These are phyloP conservation scores for Cheilosia variabilis DNA, from an alignment of 2,888 invertebrate species.

Conservation along the genomic window DNA sequence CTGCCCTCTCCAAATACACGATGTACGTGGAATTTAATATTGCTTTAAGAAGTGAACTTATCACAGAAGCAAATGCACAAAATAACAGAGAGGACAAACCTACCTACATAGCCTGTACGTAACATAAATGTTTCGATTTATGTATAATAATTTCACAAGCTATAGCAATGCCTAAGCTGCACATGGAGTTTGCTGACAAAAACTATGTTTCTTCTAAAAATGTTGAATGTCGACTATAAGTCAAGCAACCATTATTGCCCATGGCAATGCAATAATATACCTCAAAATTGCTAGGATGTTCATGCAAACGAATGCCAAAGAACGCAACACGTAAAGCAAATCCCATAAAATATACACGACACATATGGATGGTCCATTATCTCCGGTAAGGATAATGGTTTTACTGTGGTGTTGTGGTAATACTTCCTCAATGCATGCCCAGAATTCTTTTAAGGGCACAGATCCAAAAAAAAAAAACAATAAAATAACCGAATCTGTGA, in stretches of 20 bases:
- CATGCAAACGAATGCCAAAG: slow-evolving; percentile 8
- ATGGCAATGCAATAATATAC: neutral
- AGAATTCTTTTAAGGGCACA: neutral
- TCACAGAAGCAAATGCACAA: no score
- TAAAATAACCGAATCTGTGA: neutral
- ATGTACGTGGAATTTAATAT: no score
- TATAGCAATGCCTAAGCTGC: no score
- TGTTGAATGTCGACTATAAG: neutral
- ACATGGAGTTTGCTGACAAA: no score
- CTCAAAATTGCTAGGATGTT: neutral
- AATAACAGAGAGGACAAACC: no score
- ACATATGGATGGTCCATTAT: slow-evolving; percentile 19
- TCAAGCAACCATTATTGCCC: neutral
- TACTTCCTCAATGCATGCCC: neutral
- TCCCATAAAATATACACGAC: slow-evolving; percentile 20
- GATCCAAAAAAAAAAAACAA: neutral
- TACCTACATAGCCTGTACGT: no score
- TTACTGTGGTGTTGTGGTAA: neutral
- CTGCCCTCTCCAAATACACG: no score
- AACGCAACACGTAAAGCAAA: slow-evolving; percentile 23
- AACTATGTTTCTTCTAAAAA: no score
- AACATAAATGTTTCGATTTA: no score
- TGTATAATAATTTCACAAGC: no score
- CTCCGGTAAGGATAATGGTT: slow-evolving; percentile 3
- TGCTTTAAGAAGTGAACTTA: no score